Percentiles rank a stretch among this genome's conserved stretches.
phyloP scores from a whole-genome alignment of 2,113 vertebrate genomes.

The Tragelaphus scriptus region DNA sequence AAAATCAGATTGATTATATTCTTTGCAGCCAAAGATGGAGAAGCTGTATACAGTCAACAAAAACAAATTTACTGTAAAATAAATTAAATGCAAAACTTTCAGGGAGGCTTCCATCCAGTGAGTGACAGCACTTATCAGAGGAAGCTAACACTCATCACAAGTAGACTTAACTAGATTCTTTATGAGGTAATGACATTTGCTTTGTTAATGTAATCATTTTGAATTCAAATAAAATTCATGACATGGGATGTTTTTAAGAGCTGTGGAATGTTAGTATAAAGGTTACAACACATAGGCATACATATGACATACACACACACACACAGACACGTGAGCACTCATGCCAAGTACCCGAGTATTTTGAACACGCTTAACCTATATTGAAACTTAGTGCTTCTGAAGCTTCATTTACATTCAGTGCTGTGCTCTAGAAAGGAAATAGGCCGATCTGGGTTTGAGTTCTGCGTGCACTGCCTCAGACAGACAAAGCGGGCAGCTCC shows the following conservation, averaged over 20 bases:
- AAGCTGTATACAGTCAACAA: too few species aligned
- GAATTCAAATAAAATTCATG: not conserved
- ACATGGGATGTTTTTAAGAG: not conserved
- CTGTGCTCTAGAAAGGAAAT: not conserved
- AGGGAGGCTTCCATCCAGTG: not conserved
- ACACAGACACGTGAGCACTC: not conserved
- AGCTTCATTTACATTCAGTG: not conserved
- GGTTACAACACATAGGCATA: not conserved
- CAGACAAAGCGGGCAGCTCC: not conserved
- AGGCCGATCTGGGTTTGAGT: not conserved
- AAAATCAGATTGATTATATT: too few species aligned
- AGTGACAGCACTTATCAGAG: not conserved
- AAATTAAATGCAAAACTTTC: not conserved
- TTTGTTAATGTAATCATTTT: not conserved
- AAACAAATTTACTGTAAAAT: not conserved
- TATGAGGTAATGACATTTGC: not conserved
- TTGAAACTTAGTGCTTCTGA: not conserved
- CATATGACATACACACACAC: not conserved
- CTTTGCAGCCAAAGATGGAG: too few species aligned
- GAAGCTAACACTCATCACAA: not conserved
- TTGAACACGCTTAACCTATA: not conserved
- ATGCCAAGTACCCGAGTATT: not conserved
- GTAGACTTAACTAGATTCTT: not conserved
- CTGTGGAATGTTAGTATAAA: not conserved
- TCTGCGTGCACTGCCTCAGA: not conserved